Evolutionary conservation across 2,888 invertebrate genomes (phyloP).

Genomic region (Calliphora vomitoria): DNA sequence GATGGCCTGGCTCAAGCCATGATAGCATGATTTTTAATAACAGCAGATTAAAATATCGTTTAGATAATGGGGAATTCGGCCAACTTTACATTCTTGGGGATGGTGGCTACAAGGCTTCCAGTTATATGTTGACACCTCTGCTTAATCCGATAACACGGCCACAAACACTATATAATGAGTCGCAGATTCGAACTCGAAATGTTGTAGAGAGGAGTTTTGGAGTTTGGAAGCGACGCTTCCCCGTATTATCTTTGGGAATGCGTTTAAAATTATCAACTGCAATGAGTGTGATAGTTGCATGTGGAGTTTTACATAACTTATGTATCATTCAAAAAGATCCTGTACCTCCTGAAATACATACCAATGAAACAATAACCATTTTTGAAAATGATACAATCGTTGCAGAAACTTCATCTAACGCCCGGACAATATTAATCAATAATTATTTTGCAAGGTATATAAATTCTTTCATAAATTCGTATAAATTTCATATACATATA

Average conservation of each 20-base stretch:
- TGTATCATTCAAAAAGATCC: slow-evolving; percentile 9
- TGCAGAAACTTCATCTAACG: slow-evolving; percentile 13
- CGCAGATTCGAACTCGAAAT: background rate
- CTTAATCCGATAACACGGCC: background rate
- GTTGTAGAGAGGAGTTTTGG: no score
- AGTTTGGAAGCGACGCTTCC: no score
- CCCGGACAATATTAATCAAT: background rate
- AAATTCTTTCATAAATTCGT: background rate
- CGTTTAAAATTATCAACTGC: no score
- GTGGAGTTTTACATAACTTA: no score
- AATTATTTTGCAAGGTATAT: no score
- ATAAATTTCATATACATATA: no score
- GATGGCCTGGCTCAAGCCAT: slow-evolving; percentile 37
- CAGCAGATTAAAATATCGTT: slow-evolving; percentile 26
- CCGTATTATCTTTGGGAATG: no score
- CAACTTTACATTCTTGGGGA: slow-evolving; percentile 20
- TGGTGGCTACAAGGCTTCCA: background rate
- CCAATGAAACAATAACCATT: background rate
- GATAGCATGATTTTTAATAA: slow-evolving; percentile 36
- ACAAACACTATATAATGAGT: background rate
- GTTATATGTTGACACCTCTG: slow-evolving; percentile 4
- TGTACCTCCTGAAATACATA: slow-evolving; percentile 1
- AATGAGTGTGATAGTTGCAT: no score
- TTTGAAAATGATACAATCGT: background rate
- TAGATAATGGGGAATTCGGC: slow-evolving; percentile 2